Base-by-base conservation (phyloP, 2,113 vertebrate genomes). In the Lamprotornis superbus region DNA sequence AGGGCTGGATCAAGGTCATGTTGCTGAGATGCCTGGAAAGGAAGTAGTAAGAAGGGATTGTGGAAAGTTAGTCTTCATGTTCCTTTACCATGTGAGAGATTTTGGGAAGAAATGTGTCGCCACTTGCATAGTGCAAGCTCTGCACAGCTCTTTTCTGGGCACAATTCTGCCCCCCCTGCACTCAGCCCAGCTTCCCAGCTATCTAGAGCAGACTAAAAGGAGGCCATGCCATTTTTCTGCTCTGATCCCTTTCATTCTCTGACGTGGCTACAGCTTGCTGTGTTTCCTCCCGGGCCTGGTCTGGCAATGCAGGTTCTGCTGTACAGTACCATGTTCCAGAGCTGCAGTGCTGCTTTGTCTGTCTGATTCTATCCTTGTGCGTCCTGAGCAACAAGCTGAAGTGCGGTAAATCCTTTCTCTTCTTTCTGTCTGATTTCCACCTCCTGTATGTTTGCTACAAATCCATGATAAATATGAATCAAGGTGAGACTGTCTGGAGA, bases 221-320 rank as follows among this genome's bases (percentile, higher is more conserved):
- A 68, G 7, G 4, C 21, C 12, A 13, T 56, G 42, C 1, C 9
- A 13, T 63, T 89, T 81, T 84, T 5, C 50, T 84, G n/a, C 12
- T 64, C 33, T 9, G 5, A 63, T 39, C 20, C 18, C 15, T 78
- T 81, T 86, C 5, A 23, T 67, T 55, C 68, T 83, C 85, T 57
- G 46, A 7, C 17, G 35, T 70, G 21, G 42, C 25, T 50, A 15
- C 33, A 42, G 40, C 24, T 86, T 74, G 15, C 22, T 3, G 2
- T 47, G 12, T 53, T 65, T 87, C 50, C 47, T 67, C 35, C 35
- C 9, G 35, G 0, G 4, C 10, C n/a, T 0, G 0, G 7, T 2
- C 23, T 23, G 6, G 24, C 0, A 0, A 11, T 55, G 47, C 28
- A 55, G 30, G 5, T 14, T 18, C 5, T 89, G 47, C 39, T 70